Evolutionary conservation across 2,113 vertebrate genomes (phyloP), one percentile per base, ranked within the genome.

Genomic region (Sakesphorus luctuosus): DNA sequence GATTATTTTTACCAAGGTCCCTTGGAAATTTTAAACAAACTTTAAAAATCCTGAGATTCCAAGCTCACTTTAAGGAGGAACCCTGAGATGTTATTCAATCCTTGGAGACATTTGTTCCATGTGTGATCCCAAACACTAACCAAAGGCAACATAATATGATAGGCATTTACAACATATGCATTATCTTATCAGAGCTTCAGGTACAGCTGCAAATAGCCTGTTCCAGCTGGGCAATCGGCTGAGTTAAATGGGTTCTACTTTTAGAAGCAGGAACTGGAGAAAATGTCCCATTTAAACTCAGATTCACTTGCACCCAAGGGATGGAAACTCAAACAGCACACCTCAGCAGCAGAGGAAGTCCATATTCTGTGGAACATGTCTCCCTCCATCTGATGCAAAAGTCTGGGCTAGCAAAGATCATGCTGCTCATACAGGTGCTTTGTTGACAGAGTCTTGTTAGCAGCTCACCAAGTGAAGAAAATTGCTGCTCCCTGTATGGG

Each of bases 101-200:
- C 63, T 84, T 52, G 46, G 71, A 96, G 84, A 36, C 56, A 58
- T 88, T 93, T 86, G 46, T 80, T 89, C 93, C 69, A 75, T 3
- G 8, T 91, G 94, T 86, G 78, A 95, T 94, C 29, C 67, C 80
- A 89, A 94, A 94, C 83, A 75, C 77, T 96, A 92, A 90, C 80
- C 58, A 56, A 96, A 96, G 82, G 74, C 74, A 86, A 78, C 59
- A 96, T 90, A 95, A 83, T 80, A 95, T 85, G 85, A 92, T 83
- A 87, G 94, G 96, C 95, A 97, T 97, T 97, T 97, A 97, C 94
- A 95, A 94, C 95, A 71, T 49, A 90, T 73, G 83, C 92, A 71
- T 96, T 97, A 97, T 96, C 95, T 97, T 97, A 97, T 95, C 96
- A 94, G 90, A 93, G 83, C 87, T 91, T 96, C 96, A 96, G 93